Base-by-base conservation (phyloP, 1,140 invertebrate species). In the Caenorhabditis remanei region DNA sequence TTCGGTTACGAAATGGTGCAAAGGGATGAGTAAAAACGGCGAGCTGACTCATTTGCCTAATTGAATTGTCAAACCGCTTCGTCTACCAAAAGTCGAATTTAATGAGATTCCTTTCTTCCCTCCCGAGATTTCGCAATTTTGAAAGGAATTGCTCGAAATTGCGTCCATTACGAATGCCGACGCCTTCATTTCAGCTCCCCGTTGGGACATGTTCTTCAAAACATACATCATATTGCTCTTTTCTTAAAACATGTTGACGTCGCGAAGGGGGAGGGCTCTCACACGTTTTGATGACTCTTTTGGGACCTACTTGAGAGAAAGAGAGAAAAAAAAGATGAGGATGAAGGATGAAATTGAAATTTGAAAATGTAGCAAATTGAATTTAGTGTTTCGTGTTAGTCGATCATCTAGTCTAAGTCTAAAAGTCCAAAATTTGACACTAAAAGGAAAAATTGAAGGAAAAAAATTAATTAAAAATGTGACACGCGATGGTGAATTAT, bases 1-100 rank as follows among this genome's bases (percentile, higher is more conserved):
- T 61, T 61, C 56, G 21, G 21, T 65, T 65, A 40, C 63, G 63
- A 65, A 65, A 65, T 40, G 21, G 16, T 0, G 63, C 63, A 19
- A 11, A 9, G 11, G 63, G 9, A 40, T 40, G 21, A 40, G 32
- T n/a, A 16, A 53, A 53, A 53, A 65, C 8, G 7, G 56, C n/a
- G n/a, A n/a, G 63, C 24, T 65, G 21, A 65, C 63, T 65, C 63
- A 65, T 65, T 65, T 40, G 32, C 9, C 63, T 65, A 65, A 65
- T 65, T 65, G 63, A 65, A 65, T 65, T 41, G 63, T 16, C 32
- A 40, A 40, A 7, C 9, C 63, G 16, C 16, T 61, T n/a, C 8
- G 63, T 65, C 16, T 40, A 4, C 63, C 63, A 65, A 65, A 65
- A 65, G 63, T 65, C 63, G 63, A 24, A 11, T 65, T 65, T 65